phyloP scores from a whole-genome alignment of 2,888 invertebrate species.

The Acronicta leporina region DNA sequence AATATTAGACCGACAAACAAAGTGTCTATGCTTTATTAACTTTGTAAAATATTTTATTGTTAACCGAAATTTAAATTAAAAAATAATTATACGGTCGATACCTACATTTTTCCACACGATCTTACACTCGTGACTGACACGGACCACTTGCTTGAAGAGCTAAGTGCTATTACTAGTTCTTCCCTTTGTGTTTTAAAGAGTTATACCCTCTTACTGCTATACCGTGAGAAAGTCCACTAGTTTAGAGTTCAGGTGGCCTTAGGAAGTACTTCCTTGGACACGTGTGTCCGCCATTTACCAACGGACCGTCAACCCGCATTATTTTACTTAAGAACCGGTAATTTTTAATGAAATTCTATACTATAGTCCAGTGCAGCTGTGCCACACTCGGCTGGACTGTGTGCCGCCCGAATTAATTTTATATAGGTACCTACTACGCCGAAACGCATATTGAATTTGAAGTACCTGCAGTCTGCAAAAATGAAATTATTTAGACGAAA shows the following conservation, averaged over 20 bases:
- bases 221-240: slow-evolving; percentile 80
- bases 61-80: no score
- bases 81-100: background rate
- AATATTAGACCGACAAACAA: no score
- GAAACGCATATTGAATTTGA: slow-evolving; percentile 73
- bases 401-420: slow-evolving; percentile 73
- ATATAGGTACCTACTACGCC: slow-evolving; percentile 57
- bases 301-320: slow-evolving; percentile 83
- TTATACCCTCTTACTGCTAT: slow-evolving; percentile 70
- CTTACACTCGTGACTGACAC: slow-evolving; percentile 44
- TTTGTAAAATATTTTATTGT: no score
- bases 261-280: slow-evolving; percentile 79
- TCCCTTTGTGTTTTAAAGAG: slow-evolving; percentile 74
- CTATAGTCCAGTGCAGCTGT: slow-evolving; percentile 85
- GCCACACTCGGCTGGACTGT: slow-evolving; percentile 74
- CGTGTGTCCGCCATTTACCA: slow-evolving; percentile 76
- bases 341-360: slow-evolving; percentile 85
- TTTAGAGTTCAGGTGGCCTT: slow-evolving; percentile 75
- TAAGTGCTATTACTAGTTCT: slow-evolving; percentile 77
- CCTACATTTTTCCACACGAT: slow-evolving; percentile 1
- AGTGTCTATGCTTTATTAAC: no score
- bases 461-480: slow-evolving; percentile 27
- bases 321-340: slow-evolving; percentile 82
- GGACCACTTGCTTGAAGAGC: slow-evolving; percentile 57
- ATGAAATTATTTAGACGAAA: background rate